Evolutionary conservation across 53 echinoderm and acorn worm genomes (phyloP).

Genomic region (Arbacia lixula): DNA sequence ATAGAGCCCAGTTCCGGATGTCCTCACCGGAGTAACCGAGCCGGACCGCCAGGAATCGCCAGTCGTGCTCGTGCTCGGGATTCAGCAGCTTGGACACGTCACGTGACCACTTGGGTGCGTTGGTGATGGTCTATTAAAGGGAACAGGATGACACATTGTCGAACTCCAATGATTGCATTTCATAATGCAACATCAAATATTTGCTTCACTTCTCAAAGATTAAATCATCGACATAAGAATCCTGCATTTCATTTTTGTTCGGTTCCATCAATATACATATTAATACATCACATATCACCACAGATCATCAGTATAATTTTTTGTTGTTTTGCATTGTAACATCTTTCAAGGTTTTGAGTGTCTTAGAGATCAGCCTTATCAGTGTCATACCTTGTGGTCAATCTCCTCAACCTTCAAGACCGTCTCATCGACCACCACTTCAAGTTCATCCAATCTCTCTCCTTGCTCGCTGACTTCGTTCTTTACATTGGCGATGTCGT

Average conservation of each 20-base stretch:
- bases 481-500: constrained; percentile 85
- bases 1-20: constrained; percentile 92
- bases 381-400: constrained; percentile 95
- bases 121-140: constrained; percentile 66
- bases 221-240: no score
- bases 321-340: no score
- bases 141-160: no score
- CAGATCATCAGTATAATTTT: no score
- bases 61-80: constrained; percentile 58
- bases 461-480: constrained; percentile 87
- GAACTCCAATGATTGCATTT: no score
- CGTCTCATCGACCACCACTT: constrained; percentile 87
- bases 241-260: no score
- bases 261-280: no score
- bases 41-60: constrained; percentile 81
- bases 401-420: constrained; percentile 95
- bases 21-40: constrained; percentile 88
- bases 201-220: no score
- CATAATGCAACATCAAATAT: no score
- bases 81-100: constrained; percentile 66
- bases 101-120: constrained; percentile 66
- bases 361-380: no score
- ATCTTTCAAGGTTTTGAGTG: no score
- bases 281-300: no score
- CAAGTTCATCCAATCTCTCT: constrained; percentile 74